Conservation (phyloP, 2,888 invertebrate genomes). For the Ptilodon capucinus region DNA sequence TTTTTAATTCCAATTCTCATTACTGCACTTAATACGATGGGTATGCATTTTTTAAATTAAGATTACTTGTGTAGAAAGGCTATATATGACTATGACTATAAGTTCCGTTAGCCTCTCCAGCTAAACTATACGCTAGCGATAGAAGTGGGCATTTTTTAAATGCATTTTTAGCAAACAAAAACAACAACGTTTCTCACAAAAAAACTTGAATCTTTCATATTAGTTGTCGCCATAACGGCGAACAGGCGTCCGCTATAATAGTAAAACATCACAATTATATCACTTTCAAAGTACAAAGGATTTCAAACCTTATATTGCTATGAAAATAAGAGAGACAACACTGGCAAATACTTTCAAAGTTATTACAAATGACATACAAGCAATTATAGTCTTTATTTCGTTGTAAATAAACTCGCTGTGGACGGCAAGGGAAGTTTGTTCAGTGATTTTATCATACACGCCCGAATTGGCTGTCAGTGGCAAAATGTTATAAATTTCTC, state of each 20-base stretch:
- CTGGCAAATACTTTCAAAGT: conserved; percentile 14
- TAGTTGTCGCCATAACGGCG: conserved; percentile 61
- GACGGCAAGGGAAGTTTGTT: conserved; percentile 25
- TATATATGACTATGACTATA: too few relatives aligned
- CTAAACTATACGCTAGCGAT: too few relatives aligned
- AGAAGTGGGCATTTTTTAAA: too few relatives aligned
- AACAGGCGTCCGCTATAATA: conserved; percentile 40
- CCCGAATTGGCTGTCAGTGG: conserved; percentile 51
- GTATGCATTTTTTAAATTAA: too few relatives aligned
- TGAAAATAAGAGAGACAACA: conserved; percentile 18
- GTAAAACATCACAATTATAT: conserved; percentile 24
- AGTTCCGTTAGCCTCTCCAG: too few relatives aligned
- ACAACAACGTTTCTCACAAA: conserved; percentile 40
- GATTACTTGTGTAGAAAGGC: too few relatives aligned
- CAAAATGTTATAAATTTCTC: conserved; percentile 58
- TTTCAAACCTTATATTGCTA: conserved; percentile 18
- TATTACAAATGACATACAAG: conserved; percentile 12
- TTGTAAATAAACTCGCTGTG: conserved; percentile 25
- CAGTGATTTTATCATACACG: conserved; percentile 53
- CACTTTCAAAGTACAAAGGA: conserved; percentile 20
- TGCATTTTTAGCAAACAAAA: conserved; percentile 43
- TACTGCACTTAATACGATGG: too few relatives aligned
- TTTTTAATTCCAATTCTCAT: too few relatives aligned
- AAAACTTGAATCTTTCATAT: conserved; percentile 58
- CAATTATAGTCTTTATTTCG: conserved; percentile 35